Base-by-base conservation (phyloP, 2,888 invertebrate species). In the Empis stercorea region DNA sequence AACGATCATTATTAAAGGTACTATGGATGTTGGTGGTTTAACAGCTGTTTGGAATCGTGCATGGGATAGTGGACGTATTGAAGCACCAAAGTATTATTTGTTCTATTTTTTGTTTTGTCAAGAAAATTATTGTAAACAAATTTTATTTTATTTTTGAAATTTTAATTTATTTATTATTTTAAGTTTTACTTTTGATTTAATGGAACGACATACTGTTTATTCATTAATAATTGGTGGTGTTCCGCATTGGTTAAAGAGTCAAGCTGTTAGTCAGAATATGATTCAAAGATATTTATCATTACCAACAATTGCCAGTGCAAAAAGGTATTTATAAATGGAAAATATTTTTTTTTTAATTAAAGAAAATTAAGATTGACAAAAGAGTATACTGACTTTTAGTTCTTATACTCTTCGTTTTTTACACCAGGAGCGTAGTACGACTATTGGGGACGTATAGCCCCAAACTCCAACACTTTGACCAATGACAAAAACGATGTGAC, bases 231-330 rank as follows among this genome's bases (percentile, higher is more conserved):
- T 87, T 52, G 87, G 87, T 3, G 81, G 83, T 3, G 76, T 76
- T 43, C 74, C 84, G 46, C 80, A 81, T 53, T 84, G 82, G 83
- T 68, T 83, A 5, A 80, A 83, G 44, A 78, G 78, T 55, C 78
- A 82, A 55, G 81, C 80, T 20, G 79, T 84, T 3, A 84, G 82
- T 64, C 87, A 87, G 63, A 79, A 82, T 32, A 85, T 86, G 82
- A 78, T 87, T 52, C 87, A 87, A 60, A 71, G 87, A 45, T 84
- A 84, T 58, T 66, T 87, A 39, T 75, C 84, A 13, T 64, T 86
- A 44, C 78, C 81, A 0, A 77, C 75, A n/a, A 62, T 85, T 10
- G 70, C 68, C 50, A 73, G 76, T 45, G 84, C 81, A 1, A 74
- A 70, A 64, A 72, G 71, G 80, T 79, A 65, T n/a, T n/a, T n/a